A percentile compares a stretch with the other conserved stretches of the same genome.
phyloP scores from a whole-genome alignment of 1,140 invertebrate genomes.

The Bombus confusus region DNA sequence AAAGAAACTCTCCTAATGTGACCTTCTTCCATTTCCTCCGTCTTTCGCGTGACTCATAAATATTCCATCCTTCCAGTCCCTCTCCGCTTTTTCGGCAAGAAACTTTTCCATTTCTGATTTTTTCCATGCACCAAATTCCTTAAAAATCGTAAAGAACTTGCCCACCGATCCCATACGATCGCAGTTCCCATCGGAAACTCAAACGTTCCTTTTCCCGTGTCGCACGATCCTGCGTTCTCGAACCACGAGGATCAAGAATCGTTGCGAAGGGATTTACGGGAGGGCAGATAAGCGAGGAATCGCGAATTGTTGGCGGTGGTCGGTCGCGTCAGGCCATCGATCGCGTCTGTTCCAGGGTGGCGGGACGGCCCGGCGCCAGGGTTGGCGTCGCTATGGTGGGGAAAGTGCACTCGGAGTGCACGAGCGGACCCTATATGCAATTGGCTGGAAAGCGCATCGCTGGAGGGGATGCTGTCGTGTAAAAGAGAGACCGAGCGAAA shows the following conservation, averaged over 20 bases:
- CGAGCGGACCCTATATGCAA: slow-evolving; percentile 64
- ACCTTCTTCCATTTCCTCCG: too few relatives aligned
- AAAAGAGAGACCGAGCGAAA: slow-evolving; percentile 59
- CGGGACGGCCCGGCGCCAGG: slow-evolving; percentile 57
- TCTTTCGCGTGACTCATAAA: too few relatives aligned
- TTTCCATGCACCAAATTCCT: too few relatives aligned
- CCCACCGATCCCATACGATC: too few relatives aligned
- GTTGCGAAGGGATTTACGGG: neutral
- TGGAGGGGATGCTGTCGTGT: slow-evolving; percentile 54
- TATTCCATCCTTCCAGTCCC: too few relatives aligned
- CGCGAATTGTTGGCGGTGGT: slow-evolving; percentile 9
- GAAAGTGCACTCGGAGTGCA: slow-evolving; percentile 62
- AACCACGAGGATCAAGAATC: neutral
- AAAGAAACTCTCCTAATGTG: too few relatives aligned
- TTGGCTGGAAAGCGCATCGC: slow-evolving; percentile 66
- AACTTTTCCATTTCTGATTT: too few relatives aligned
- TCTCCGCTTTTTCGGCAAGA: too few relatives aligned
- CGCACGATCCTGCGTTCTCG: slow-evolving; percentile 16
- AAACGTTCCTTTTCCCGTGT: too few relatives aligned
- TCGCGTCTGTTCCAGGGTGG: slow-evolving; percentile 49
- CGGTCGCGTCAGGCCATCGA: slow-evolving; percentile 56
- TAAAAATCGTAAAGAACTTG: too few relatives aligned
- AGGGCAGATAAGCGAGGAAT: neutral
- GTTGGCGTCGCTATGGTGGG: slow-evolving; percentile 57
- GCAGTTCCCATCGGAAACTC: too few relatives aligned